Evolutionary conservation across 2,888 invertebrate species (phyloP), one percentile per base, ranked within the genome.

Genomic region (Latheticus oryzae): DNA sequence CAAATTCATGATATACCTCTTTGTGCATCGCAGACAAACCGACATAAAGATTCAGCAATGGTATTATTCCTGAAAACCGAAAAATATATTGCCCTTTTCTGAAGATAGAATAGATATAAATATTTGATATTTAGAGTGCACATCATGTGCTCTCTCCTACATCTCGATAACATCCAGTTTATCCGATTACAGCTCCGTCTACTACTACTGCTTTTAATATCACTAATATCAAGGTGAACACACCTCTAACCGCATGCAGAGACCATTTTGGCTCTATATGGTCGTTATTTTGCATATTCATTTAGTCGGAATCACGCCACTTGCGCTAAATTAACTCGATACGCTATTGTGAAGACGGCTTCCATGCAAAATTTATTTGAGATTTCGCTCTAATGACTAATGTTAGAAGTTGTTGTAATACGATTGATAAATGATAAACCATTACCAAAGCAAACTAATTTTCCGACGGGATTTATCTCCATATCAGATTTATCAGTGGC

Each of bases 81-180:
- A 40, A 52, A 52, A 52, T 52, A 42, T 52, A 52, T 52, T 42
- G 42, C 42, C 33, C 30, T 11, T 21, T 40, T 32, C 52, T 52
- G 33, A 40, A 52, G 52, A 52, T 16, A 42, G 52, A 52, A 52
- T 42, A 13, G 52, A 52, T 42, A 52, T 52, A 52, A 52, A 52
- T 52, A 52, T 52, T 52, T 52, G 52, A 52, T 52, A 52, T 52
- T 52, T 52, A 52, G 42, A 52, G 52, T 52, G 52, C 52, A 52
- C 42, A 17, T 42, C 52, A 30, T 26, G 51, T 51, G 51, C 17
- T 28, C 40, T 15, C 51, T 35, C 17, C 51, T 51, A 51, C 40
- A 51, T 51, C 51, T 51, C 51, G 51, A 51, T 51, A 51, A 51
- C 51, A 51, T 40, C 32, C 40, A 51, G 40, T 51, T 51, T 42